Conservation (phyloP, 2,888 invertebrate genomes). For the Diarsia dahlii region DNA sequence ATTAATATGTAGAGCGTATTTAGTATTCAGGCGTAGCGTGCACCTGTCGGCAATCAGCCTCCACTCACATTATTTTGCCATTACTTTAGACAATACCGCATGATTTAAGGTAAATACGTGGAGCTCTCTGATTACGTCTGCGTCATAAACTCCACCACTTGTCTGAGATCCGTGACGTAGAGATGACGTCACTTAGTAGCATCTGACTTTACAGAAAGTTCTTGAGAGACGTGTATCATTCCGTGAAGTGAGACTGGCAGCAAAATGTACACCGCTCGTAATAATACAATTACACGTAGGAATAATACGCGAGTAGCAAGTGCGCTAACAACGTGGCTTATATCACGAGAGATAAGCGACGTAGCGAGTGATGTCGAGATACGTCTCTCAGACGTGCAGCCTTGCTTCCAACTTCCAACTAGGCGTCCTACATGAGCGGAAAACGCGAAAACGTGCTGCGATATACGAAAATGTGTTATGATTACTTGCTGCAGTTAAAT, state of each 20-base stretch:
- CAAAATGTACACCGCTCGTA: constrained; percentile 39
- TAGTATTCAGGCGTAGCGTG: constrained; percentile 79
- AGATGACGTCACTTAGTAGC: constrained; percentile 32
- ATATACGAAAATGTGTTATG: constrained; percentile 26
- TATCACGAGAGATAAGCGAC: constrained; percentile 59
- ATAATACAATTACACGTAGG: constrained; percentile 57
- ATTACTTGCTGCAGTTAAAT: constrained; percentile 15
- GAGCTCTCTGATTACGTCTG: constrained; percentile 67
- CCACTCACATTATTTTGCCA: constrained; percentile 81
- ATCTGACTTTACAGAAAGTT: constrained; percentile 46
- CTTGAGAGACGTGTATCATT: constrained; percentile 33
- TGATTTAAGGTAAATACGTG: constrained; percentile 76
- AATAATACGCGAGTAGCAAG: constrained; percentile 52
- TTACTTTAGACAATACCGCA: constrained; percentile 80
- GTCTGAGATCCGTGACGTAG: constrained; percentile 29
- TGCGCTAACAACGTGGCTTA: constrained; percentile 54
- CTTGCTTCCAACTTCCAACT: constrained; percentile 26
- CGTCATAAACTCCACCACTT: constrained; percentile 56
- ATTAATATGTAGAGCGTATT: constrained; percentile 71
- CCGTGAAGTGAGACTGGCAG: constrained; percentile 38
- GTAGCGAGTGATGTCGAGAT: constrained; percentile 46
- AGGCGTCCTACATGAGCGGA: constrained; percentile 19
- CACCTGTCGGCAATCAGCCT: constrained; percentile 83
- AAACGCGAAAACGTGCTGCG: constrained; percentile 27
- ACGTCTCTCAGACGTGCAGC: constrained; percentile 23